phyloP scores from a whole-genome alignment of 1,140 invertebrate species.

The Chymomyza costata region DNA sequence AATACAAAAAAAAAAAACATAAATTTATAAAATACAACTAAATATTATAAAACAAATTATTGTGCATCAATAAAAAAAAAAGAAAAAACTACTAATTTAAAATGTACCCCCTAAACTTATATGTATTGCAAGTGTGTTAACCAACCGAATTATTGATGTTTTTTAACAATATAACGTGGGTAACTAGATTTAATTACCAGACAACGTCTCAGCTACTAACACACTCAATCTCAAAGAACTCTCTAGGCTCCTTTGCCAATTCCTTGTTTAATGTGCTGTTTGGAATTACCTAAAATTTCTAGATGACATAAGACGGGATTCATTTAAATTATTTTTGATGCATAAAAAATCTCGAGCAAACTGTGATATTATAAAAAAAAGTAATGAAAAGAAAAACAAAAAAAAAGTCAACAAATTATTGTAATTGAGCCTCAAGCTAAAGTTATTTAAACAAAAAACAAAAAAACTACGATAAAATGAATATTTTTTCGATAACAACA shows the following conservation, averaged over 20 bases:
- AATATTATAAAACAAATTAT: too few relatives aligned
- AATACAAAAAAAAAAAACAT: too few relatives aligned
- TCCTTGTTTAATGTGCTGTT: constrained; percentile 12
- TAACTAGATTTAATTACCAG: constrained; percentile 40
- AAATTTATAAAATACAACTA: too few relatives aligned
- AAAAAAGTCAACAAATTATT: constrained; percentile 34
- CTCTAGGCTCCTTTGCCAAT: constrained; percentile 15
- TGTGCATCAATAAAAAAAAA: too few relatives aligned
- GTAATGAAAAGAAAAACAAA: constrained; percentile 31
- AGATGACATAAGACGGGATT: constrained; percentile 16
- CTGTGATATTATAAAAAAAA: constrained; percentile 68
- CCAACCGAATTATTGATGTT: constrained; percentile 46
- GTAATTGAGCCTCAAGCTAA: constrained; percentile 33
- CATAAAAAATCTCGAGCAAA: constrained; percentile 73
- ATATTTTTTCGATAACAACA: constrained; percentile 6
- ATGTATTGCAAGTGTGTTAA: too few relatives aligned
- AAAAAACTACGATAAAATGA: too few relatives aligned
- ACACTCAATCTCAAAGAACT: constrained; percentile 7
- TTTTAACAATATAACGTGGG: constrained; percentile 31
- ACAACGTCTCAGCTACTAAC: constrained; percentile 13
- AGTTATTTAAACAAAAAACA: constrained; percentile 23
- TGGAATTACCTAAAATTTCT: constrained; percentile 56
- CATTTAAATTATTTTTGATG: constrained; percentile 56
- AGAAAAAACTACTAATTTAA: too few relatives aligned
- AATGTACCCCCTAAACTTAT: too few relatives aligned